These are phyloP conservation scores for Scaptomyza flava DNA, from an alignment of 2,888 invertebrate species.

Conservation along the genomic window DNA sequence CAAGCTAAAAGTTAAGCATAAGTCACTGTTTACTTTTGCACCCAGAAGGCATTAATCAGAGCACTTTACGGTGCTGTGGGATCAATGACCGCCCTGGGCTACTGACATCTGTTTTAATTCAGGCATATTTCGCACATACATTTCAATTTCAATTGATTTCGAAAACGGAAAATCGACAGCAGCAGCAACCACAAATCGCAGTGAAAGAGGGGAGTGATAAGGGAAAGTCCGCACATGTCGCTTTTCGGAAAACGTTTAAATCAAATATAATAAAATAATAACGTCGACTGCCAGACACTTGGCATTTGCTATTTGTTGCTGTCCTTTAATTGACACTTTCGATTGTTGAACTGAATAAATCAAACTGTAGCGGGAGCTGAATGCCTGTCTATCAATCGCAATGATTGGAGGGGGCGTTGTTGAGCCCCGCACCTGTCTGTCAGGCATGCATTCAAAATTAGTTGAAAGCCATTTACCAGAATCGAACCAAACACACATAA, in stretches of 20 bases:
- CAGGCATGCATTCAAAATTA: slow-evolving; percentile 66
- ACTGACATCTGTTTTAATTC: slow-evolving; percentile 69
- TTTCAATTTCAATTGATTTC: slow-evolving; percentile 46
- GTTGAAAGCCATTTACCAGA: slow-evolving; percentile 75
- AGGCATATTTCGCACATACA: slow-evolving; percentile 54
- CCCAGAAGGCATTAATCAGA: slow-evolving; percentile 57
- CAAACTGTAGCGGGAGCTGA: slow-evolving; percentile 21
- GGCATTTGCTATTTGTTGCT: slow-evolving; percentile 47
- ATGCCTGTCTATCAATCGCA: slow-evolving; percentile 56
- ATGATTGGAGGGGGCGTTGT: slow-evolving; percentile 19
- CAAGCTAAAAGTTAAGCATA: slow-evolving; percentile 42
- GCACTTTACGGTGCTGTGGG: slow-evolving; percentile 53
- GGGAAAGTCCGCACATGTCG: slow-evolving; percentile 55
- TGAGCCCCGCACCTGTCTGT: slow-evolving; percentile 51
- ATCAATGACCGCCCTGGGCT: slow-evolving; percentile 60
- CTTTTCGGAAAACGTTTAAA: slow-evolving; percentile 59
- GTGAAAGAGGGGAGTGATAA: not conserved
- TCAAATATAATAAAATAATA: slow-evolving; percentile 73
- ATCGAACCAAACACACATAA: slow-evolving; percentile 49
- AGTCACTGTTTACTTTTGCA: slow-evolving; percentile 52
- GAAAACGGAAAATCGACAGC: slow-evolving; percentile 33
- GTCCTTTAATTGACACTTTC: slow-evolving; percentile 80
- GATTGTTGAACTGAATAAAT: slow-evolving; percentile 61
- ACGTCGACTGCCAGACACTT: slow-evolving; percentile 38
- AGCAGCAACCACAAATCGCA: slow-evolving; percentile 55